Base-by-base conservation (phyloP, 2,888 invertebrate species). In the Tenthredo notha region DNA sequence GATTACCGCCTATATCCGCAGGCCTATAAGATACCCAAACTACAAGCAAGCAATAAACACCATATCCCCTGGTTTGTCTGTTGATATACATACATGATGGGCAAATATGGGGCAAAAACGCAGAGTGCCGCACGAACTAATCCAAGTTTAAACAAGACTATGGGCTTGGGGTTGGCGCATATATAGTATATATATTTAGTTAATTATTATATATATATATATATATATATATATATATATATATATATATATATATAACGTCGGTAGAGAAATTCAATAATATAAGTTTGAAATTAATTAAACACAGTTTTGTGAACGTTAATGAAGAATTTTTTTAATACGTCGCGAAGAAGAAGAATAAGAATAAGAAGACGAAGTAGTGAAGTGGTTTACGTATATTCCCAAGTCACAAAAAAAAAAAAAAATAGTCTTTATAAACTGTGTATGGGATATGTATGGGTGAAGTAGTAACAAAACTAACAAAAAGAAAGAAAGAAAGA, bases 11-110 rank as follows among this genome's bases (percentile, higher is more conserved):
- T 15, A 74, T 43, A 9, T 74, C 29, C 33, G 29, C 77, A 50
- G 77, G 77, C 77, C 77, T 77, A 77, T 75, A 10, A 67, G 7
- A 5, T 50, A 18, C 33, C 29, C 12, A 10, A 18, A 12, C 25
- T 18, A 67, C 67, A 15, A 67, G 18, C 33, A 54, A 77, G 77
- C 77, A 77, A 77, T 77, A 77, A 77, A 54, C 18, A 77, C 50
- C 15, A 33, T 7, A 37, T 37, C 40, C 9, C 70, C n/a, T 33
- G 33, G 40, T 72, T 61, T 61, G 12, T 61, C 25, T 25, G 61
- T 25, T 61, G 25, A 61, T 25, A 61, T 61, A 21, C 9, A 10
- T 61, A 21, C 1, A 10, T 4, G 61, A 61, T 54, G 37, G 37
- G n/a, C 54, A 54, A n/a, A 54, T 54, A 10, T n/a, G n/a, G 54